These are phyloP conservation scores for Cyclopterus lumpus DNA, from an alignment of 2,797 vertebrate genomes.

Conservation along the genomic window DNA sequence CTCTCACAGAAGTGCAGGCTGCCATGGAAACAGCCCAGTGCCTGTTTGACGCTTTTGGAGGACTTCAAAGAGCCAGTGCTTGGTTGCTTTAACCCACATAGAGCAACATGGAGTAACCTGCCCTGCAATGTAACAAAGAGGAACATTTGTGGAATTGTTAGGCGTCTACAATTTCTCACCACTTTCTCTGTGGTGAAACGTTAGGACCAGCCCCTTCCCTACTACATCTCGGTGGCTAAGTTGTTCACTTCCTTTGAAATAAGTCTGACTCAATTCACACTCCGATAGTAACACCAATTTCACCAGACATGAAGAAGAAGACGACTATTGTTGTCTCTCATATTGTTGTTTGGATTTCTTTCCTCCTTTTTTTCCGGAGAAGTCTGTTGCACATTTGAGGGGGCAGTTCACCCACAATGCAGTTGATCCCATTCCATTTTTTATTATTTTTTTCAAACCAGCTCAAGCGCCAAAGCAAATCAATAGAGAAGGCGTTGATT, in stretches of 20 bases:
- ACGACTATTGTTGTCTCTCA: conserved; percentile 44
- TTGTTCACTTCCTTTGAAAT: conserved; percentile 27
- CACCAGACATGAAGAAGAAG: conserved; percentile 13
- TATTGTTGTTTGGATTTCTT: conserved; percentile 53
- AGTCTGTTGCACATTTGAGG: conserved; percentile 42
- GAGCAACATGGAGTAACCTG: conserved; percentile 57
- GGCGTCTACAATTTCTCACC: conserved; percentile 46
- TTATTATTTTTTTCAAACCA: neutral
- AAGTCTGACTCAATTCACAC: conserved; percentile 30
- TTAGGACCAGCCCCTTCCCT: neutral
- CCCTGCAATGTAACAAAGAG: conserved; percentile 57
- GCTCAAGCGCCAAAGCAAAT: conserved; percentile 42
- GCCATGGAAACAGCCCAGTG: conserved; percentile 62
- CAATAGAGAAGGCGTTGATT: conserved; percentile 45
- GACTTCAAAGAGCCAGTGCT: conserved; percentile 63
- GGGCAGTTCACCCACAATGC: conserved; percentile 40
- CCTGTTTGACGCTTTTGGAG: conserved; percentile 60
- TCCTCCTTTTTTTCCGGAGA: conserved; percentile 12
- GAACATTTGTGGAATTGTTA: conserved; percentile 61
- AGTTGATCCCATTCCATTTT: conserved; percentile 33
- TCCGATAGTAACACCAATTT: conserved; percentile 30
- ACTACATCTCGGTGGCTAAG: neutral
- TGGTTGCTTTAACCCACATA: conserved; percentile 62
- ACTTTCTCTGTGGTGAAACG: conserved; percentile 12
- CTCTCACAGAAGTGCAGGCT: conserved; percentile 49